A percentile compares a stretch with the other conserved stretches of the same genome.
phyloP scores from a whole-genome alignment of 2,113 vertebrate species.

The Onychorhynchus coronatus region DNA sequence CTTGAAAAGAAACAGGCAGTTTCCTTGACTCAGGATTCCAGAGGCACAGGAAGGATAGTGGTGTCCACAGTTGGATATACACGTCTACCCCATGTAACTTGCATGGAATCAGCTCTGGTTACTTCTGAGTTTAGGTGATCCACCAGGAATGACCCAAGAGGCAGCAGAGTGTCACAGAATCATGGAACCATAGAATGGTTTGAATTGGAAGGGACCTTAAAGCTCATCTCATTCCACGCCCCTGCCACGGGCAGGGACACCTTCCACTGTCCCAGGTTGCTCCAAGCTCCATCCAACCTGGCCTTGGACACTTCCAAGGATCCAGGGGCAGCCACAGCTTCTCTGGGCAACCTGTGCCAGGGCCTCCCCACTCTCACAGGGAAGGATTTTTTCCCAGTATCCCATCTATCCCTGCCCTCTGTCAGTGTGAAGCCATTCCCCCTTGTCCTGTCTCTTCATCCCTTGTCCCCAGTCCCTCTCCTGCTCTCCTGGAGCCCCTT shows the following conservation, averaged over 20 bases:
- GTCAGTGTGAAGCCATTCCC: background rate
- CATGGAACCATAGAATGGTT: background rate
- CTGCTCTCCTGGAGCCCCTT: background rate
- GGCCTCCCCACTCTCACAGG: background rate
- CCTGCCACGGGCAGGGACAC: background rate
- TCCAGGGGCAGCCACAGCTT: background rate
- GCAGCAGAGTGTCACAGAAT: background rate
- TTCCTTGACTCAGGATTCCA: background rate
- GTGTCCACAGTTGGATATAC: background rate
- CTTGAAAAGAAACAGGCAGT: background rate
- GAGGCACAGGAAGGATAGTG: background rate
- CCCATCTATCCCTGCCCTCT: background rate
- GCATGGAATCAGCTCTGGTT: background rate
- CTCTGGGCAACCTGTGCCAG: background rate
- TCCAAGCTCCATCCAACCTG: background rate
- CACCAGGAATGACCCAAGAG: background rate
- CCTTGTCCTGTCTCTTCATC: background rate
- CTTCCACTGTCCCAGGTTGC: background rate
- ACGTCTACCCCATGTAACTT: background rate
- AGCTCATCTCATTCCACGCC: fast-evolving
- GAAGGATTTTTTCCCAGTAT: background rate
- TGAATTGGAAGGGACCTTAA: background rate
- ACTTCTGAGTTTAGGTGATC: background rate
- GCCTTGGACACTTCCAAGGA: background rate
- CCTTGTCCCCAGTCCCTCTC: background rate